These are phyloP conservation scores for Triplophysa dalaica DNA, from an alignment of 2,113 vertebrate species.

Conservation along the genomic window DNA sequence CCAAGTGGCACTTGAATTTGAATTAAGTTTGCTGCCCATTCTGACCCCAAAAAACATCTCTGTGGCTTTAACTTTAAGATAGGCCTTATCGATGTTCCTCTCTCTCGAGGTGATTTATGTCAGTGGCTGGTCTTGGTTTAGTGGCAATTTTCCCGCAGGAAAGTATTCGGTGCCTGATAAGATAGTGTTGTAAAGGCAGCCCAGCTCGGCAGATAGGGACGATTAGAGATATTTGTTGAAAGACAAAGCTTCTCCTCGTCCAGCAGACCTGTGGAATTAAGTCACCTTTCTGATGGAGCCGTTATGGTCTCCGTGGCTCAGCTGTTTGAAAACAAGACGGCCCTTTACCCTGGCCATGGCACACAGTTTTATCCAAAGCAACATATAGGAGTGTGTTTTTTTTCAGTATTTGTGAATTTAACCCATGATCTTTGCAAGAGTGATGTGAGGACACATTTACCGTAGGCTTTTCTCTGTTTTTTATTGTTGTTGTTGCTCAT, in stretches of 20 bases:
- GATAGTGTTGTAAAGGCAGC: conserved; percentile 37
- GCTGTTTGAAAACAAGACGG: neutral
- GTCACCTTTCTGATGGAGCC: conserved; percentile 4
- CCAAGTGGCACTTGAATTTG: conserved; percentile 54
- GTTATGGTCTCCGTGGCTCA: conserved; percentile 9
- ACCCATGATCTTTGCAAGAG: too few species aligned
- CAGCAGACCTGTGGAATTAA: conserved; percentile 30
- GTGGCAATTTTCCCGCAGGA: conserved; percentile 59
- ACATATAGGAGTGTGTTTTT: too few species aligned
- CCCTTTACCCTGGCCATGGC: neutral
- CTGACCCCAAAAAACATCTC: conserved; percentile 32
- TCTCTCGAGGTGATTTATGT: conserved; percentile 64
- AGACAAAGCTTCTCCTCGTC: conserved; percentile 33
- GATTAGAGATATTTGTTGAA: conserved; percentile 53
- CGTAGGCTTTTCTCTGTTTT: neutral
- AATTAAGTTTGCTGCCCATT: conserved; percentile 54
- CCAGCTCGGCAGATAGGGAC: conserved; percentile 49
- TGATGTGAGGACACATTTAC: neutral
- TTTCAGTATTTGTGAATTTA: too few species aligned
- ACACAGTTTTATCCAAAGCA: neutral
- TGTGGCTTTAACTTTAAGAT: conserved; percentile 56
- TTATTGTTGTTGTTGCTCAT: neutral
- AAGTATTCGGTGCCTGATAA: conserved; percentile 49
- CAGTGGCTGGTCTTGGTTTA: conserved; percentile 49
- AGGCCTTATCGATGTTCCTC: conserved; percentile 60